These are phyloP conservation scores for Spodoptera litura DNA, from an alignment of 1,140 invertebrate genomes.

Conservation along the genomic window DNA sequence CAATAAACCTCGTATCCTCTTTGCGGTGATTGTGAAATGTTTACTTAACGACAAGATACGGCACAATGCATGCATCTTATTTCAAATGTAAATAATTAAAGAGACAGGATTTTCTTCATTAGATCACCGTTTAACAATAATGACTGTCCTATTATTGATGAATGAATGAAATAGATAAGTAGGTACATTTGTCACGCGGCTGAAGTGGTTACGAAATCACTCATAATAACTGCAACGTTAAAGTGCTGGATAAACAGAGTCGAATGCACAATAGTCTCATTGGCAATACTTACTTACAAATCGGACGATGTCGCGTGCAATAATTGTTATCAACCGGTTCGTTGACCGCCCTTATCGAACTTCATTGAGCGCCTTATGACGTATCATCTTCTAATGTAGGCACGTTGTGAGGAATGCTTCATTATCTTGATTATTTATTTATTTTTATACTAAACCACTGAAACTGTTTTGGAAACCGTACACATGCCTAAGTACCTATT, in stretches of 20 bases:
- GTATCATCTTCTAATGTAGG: slow-evolving; percentile 49
- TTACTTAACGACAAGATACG: slow-evolving; percentile 2
- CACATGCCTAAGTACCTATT: no score
- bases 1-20: slow-evolving; percentile 4
- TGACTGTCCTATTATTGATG: neutral
- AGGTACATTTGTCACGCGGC: neutral
- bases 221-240: slow-evolving; percentile 35
- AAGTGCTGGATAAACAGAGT: slow-evolving; percentile 36
- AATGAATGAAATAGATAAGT: slow-evolving; percentile 13
- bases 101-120: neutral
- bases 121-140: neutral
- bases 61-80: neutral
- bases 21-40: slow-evolving; percentile 14
- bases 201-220: slow-evolving; percentile 33
- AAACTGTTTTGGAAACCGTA: neutral
- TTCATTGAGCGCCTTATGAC: slow-evolving; percentile 65
- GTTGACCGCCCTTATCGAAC: slow-evolving; percentile 71
- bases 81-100: slow-evolving; percentile 1
- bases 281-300: slow-evolving; percentile 38
- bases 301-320: slow-evolving; percentile 26
- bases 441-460: neutral
- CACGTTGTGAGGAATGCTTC: slow-evolving; percentile 9
- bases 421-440: slow-evolving; percentile 25
- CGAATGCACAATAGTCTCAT: slow-evolving; percentile 19
- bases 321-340: slow-evolving; percentile 64